These are phyloP conservation scores for Lycophotia porphyrea DNA, from an alignment of 2,888 invertebrate genomes.

Conservation along the genomic window DNA sequence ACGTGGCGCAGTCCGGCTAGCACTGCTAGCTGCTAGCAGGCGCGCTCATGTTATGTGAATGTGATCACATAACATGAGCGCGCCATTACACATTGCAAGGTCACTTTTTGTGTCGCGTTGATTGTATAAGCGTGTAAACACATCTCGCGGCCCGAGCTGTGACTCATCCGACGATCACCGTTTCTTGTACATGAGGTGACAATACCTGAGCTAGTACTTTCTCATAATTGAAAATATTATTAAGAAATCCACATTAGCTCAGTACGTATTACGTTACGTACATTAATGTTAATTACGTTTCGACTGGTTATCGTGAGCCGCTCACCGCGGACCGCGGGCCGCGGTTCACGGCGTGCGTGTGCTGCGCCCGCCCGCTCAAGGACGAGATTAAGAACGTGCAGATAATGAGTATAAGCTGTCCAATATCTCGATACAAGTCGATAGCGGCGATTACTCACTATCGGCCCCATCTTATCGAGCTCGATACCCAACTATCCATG, in stretches of 20 bases:
- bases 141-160: conserved; percentile 13
- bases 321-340: not conserved
- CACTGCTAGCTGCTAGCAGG: no score
- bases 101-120: conserved; percentile 46
- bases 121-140: conserved; percentile 34
- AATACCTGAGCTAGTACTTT: conserved; percentile 6
- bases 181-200: conserved; percentile 1
- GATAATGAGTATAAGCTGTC: conserved; percentile 51
- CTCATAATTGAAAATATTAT: conserved; percentile 1
- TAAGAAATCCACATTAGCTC: conserved; percentile 4
- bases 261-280: conserved; percentile 20
- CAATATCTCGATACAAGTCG: conserved; percentile 36
- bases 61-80: conserved; percentile 19
- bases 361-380: conserved; percentile 31
- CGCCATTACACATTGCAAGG: conserved; percentile 49
- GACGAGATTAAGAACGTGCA: conserved; percentile 57
- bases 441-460: conserved; percentile 28
- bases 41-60: conserved; percentile 6
- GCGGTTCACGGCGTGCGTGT: conserved; percentile 1
- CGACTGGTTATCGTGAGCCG: conserved; percentile 26
- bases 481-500: not conserved
- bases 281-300: conserved; percentile 37
- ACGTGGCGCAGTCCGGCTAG: conserved; percentile 7
- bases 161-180: conserved; percentile 23
- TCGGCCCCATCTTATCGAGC: conserved; percentile 35